These are phyloP conservation scores for Tapirus terrestris DNA, from an alignment of 2,113 vertebrate genomes.

Conservation along the genomic window DNA sequence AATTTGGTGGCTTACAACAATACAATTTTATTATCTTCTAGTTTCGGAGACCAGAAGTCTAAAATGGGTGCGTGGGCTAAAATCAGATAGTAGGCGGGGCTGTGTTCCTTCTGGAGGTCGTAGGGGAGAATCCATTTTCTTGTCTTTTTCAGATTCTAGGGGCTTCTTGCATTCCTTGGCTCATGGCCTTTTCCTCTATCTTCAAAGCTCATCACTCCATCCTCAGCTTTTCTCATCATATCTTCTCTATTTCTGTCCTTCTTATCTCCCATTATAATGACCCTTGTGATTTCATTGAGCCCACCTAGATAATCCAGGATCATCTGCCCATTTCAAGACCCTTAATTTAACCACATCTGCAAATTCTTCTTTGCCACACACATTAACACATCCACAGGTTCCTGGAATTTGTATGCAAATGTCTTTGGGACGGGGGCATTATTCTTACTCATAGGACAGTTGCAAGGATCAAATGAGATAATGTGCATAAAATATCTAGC, in stretches of 20 bases:
- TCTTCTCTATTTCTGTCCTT: neutral
- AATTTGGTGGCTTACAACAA: neutral
- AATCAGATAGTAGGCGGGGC: rapidly evolving
- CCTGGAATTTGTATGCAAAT: neutral
- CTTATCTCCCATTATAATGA: neutral
- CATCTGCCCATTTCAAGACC: neutral
- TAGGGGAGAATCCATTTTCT: neutral
- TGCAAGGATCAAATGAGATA: neutral
- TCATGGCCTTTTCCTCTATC: neutral
- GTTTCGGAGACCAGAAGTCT: neutral
- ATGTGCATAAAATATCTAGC: neutral
- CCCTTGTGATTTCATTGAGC: neutral
- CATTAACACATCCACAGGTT: neutral
- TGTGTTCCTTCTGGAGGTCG: neutral
- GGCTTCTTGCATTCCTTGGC: too few species aligned
- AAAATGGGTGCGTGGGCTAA: neutral
- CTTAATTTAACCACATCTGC: neutral
- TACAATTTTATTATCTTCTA: neutral
- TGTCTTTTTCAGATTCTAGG: neutral
- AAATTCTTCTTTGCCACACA: neutral
- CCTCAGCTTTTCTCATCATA: neutral
- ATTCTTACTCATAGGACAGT: neutral
- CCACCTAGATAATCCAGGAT: neutral
- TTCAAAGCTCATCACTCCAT: neutral
- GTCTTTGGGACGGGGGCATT: neutral